phyloP scores from a whole-genome alignment of 2,797 vertebrate species.

The Malacoraja senta region DNA sequence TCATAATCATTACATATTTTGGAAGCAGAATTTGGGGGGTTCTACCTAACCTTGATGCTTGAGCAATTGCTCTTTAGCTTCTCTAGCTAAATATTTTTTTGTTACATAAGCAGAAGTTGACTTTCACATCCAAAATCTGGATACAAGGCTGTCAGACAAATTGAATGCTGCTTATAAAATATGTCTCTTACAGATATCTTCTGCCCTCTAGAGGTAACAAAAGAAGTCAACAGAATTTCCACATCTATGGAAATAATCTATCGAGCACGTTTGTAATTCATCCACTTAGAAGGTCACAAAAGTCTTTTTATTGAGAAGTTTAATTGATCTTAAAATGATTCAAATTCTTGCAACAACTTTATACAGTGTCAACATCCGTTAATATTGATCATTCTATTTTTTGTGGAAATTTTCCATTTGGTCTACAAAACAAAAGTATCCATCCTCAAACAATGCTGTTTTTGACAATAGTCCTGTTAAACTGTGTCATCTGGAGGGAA shows the following conservation, averaged over 20 bases:
- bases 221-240: not conserved
- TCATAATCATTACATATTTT: not conserved
- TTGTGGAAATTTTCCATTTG: too few species aligned
- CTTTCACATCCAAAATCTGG: not conserved
- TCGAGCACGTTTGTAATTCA: not conserved
- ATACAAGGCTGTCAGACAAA: not conserved
- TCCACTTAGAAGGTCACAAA: not conserved
- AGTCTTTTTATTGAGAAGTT: not conserved
- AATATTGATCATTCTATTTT: too few species aligned
- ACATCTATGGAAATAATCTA: not conserved
- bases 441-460: too few species aligned
- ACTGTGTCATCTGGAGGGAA: too few species aligned
- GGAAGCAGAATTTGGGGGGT: not conserved
- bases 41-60: not conserved
- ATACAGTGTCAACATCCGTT: too few species aligned
- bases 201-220: constrained; percentile 8
- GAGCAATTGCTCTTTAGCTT: not conserved
- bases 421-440: too few species aligned
- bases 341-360: not conserved
- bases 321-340: not conserved
- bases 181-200: not conserved
- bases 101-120: not conserved
- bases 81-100: not conserved
- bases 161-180: not conserved
- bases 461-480: too few species aligned